phyloP scores from a whole-genome alignment of 2,113 vertebrate species.

The Poeciliopsis prolifica region DNA sequence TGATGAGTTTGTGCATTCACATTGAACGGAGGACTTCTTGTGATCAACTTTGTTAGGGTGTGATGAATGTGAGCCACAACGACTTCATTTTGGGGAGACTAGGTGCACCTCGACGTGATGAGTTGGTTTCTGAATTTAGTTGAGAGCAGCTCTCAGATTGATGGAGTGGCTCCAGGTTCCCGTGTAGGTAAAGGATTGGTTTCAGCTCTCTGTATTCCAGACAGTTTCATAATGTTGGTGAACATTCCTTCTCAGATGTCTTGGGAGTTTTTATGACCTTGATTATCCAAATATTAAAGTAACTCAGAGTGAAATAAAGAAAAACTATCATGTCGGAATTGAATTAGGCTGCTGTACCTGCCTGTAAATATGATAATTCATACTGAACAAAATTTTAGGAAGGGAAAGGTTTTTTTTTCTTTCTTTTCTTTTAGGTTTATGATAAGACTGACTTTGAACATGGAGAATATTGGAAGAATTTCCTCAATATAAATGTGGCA shows the following conservation, averaged over 20 bases:
- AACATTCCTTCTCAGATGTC: neutral
- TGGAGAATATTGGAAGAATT: too few relatives aligned
- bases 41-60: slow-evolving; percentile 58
- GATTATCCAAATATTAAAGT: neutral
- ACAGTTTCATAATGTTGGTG: neutral
- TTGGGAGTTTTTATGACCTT: neutral
- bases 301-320: neutral
- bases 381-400: neutral
- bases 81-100: slow-evolving; percentile 43
- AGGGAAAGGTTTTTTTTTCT: neutral
- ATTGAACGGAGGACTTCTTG: slow-evolving; percentile 55
- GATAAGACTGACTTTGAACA: neutral
- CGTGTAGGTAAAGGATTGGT: slow-evolving; percentile 1
- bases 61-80: slow-evolving; percentile 59
- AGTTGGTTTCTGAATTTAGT: slow-evolving; percentile 30
- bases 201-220: neutral
- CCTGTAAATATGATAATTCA: neutral
- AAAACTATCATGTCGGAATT: neutral
- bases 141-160: slow-evolving; percentile 23
- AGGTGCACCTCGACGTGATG: slow-evolving; percentile 17
- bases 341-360: neutral
- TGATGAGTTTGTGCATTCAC: slow-evolving; percentile 64
- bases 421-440: neutral
- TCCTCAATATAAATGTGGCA: too few relatives aligned
- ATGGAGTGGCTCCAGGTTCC: slow-evolving; percentile 3